Evolutionary conservation across 2,113 vertebrate species (phyloP), one percentile per base, ranked within the genome.

Genomic region (Empidonax traillii): DNA sequence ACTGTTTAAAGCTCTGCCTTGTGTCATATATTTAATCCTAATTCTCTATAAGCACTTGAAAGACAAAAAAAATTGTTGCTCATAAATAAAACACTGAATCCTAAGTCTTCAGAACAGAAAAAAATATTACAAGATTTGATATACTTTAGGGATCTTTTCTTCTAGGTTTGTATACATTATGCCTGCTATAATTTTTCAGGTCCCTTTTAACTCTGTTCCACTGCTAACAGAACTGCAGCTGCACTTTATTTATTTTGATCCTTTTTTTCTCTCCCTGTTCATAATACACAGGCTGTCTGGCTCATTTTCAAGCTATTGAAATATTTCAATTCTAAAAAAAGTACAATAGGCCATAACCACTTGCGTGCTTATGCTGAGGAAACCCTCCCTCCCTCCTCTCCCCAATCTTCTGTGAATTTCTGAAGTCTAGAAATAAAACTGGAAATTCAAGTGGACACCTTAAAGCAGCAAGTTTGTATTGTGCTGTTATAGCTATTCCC

Each of bases 211-310:
- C 35, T 96, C 47, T 81, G 66, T 75, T 55, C 31, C n/a, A 44
- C 35, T 58, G 41, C 62, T 82, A 94, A 93, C 61, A 93, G 77
- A 85, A 85, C 61, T 91, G 81, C 89, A 94, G 89, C 84, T 96
- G 88, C 61, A 92, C 69, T 95, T 77, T 93, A 88, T 90, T 96
- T 97, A 88, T 96, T 93, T 96, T 91, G 80, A 85, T 81, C 39
- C 8, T 14, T 55, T 41, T 43, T 28, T 28, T 47, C 41, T 46
- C 3, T 21, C 28, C 15, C 10, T 24, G 5, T 67, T 96, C 56
- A 85, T 88, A 93, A 88, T 56, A 78, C 55, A 89, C 61, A 94
- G 62, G 27, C 61, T 96, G 44, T 31, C 88, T 96, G 90, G 94
- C 68, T 93, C 73, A 62, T 92, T 94, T 95, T 94, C 94, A 94